Evolutionary conservation across 2,797 vertebrate genomes (phyloP).

Genomic region (Sparidentex hasta): DNA sequence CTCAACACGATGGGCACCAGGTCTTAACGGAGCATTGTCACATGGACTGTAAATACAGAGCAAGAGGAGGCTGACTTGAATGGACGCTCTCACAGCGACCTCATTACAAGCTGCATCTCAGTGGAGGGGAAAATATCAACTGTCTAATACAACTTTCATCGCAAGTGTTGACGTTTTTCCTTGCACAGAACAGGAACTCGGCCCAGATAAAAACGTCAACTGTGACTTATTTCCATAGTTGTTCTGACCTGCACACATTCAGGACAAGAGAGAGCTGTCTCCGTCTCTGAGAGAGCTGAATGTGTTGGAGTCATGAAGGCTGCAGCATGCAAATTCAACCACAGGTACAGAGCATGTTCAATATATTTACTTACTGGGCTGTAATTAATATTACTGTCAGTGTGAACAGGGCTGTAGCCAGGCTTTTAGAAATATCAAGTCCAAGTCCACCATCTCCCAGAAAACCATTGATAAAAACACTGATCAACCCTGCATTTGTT

Average conservation of each 20-base stretch:
- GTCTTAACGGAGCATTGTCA: background rate
- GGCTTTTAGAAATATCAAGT: no score
- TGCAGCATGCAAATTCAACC: conserved; percentile 18
- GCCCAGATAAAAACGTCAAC: background rate
- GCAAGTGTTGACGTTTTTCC: background rate
- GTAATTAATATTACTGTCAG: no score
- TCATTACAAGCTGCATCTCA: background rate
- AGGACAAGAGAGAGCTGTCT: background rate
- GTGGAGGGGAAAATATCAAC: background rate
- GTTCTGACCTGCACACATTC: background rate
- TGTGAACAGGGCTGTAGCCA: no score
- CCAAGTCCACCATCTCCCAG: no score
- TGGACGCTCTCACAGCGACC: background rate
- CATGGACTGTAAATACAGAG: conserved; percentile 18
- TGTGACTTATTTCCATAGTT: conserved; percentile 1
- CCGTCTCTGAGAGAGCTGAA: background rate
- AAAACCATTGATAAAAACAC: no score
- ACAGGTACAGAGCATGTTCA: background rate
- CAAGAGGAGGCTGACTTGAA: background rate
- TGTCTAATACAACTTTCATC: background rate
- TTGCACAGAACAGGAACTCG: conserved; percentile 10
- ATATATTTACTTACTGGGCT: background rate
- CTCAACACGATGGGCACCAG: background rate
- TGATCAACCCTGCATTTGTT: no score
- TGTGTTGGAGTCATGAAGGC: no score